A percentile compares a stretch with the other conserved stretches of the same genome.
These are phyloP conservation scores for Karalla daura DNA, from an alignment of 2,797 vertebrate genomes.

Conservation along the genomic window DNA sequence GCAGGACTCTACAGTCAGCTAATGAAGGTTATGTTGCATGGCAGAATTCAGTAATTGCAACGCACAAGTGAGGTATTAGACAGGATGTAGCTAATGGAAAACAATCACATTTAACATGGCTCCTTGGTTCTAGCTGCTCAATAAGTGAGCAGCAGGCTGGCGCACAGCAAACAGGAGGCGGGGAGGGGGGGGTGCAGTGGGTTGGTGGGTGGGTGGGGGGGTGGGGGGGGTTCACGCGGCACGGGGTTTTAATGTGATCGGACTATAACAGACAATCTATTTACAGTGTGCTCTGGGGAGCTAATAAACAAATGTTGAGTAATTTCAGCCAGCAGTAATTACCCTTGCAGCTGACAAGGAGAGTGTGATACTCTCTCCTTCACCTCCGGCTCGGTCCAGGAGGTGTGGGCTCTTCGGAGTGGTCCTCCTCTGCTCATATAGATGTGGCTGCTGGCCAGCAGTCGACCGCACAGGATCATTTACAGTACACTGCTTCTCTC, in stretches of 20 bases:
- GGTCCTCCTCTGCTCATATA: slow-evolving; percentile 92
- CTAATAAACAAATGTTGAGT: slow-evolving; percentile 99
- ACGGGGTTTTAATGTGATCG: slow-evolving; percentile 98
- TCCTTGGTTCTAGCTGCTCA: slow-evolving; percentile 90
- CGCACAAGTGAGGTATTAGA: slow-evolving; percentile 89
- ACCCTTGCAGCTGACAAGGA: slow-evolving; percentile 99
- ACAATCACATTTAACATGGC: slow-evolving; percentile 97
- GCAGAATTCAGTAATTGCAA: slow-evolving; percentile 87
- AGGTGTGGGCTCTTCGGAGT: slow-evolving; percentile 90
- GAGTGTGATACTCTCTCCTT: slow-evolving; percentile 99
- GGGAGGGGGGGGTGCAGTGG: too few relatives aligned
- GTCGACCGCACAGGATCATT: slow-evolving; percentile 86
- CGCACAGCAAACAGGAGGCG: slow-evolving; percentile 96
- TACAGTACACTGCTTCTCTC: slow-evolving; percentile 62
- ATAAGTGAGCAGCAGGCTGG: slow-evolving; percentile 95
- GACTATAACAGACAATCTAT: slow-evolving; percentile 99
- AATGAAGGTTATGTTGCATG: slow-evolving; percentile 87
- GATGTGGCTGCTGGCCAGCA: slow-evolving; percentile 93
- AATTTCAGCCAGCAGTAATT: slow-evolving; percentile 99
- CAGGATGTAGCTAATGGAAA: slow-evolving; percentile 95
- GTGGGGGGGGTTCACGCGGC: slow-evolving; percentile 83
- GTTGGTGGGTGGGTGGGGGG: too few relatives aligned
- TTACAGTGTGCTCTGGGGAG: slow-evolving; percentile 99
- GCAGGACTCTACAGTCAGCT: slow-evolving; percentile 77
- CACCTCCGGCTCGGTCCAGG: slow-evolving; percentile 97